Conservation (phyloP, 2,797 vertebrate genomes). For the Acanthiza pusilla region DNA sequence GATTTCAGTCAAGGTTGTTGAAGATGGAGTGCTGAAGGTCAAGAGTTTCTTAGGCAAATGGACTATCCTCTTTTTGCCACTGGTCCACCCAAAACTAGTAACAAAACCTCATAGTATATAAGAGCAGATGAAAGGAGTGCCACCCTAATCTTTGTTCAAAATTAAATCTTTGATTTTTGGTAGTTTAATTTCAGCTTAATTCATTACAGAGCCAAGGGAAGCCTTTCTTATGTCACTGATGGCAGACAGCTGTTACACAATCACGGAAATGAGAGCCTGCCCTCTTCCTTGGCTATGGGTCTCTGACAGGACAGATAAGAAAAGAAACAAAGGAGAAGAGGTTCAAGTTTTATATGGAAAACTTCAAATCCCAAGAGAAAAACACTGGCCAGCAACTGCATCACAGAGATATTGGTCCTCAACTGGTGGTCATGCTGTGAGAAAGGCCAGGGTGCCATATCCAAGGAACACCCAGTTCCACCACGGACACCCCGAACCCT, state of each 20-base stretch:
- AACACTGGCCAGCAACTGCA: not conserved
- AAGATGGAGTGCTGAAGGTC: not conserved
- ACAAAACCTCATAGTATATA: not conserved
- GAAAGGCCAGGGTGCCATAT: not conserved
- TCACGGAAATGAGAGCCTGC: not conserved
- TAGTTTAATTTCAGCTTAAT: not conserved
- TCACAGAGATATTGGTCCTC: not conserved
- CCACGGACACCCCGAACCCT: not conserved
- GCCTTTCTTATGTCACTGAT: not conserved
- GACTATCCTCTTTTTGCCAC: not conserved
- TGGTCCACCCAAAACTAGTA: not conserved
- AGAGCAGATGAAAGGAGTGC: not conserved
- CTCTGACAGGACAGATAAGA: fast-evolving
- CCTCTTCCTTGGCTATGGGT: not conserved
- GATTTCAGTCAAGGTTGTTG: not conserved
- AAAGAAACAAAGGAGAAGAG: not conserved
- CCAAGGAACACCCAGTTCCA: fast-evolving
- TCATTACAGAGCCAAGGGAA: not conserved
- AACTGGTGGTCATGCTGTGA: not conserved
- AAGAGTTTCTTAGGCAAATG: not conserved
- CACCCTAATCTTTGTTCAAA: not conserved
- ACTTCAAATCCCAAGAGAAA: not conserved
- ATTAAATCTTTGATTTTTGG: not conserved
- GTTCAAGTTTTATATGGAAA: not conserved
- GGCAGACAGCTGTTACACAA: not conserved